Evolutionary conservation across 35 echinoderm and acorn worm species (phyloP).

Genomic region (Holothuria glaberrima): DNA sequence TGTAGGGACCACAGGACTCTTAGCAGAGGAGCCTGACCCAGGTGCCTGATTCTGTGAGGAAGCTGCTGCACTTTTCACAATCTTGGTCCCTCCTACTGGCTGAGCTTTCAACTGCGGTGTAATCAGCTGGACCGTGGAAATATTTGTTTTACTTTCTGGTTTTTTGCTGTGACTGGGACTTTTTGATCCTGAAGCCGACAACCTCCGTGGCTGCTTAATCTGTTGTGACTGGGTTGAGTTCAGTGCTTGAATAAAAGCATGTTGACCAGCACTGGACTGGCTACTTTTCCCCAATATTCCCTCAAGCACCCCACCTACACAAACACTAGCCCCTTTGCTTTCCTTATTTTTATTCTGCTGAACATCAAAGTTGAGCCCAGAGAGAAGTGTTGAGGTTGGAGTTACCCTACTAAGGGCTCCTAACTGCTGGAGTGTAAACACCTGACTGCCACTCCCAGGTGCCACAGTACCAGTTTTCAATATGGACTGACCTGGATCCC

Average conservation of each 20-base stretch:
- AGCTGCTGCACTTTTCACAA: neutral
- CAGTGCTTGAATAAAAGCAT: constrained; percentile 48
- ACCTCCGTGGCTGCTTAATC: constrained; percentile 20
- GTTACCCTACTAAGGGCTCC: constrained; percentile 42
- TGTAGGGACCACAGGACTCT: constrained; percentile 12
- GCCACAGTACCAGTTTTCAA: constrained; percentile 44
- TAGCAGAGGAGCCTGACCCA: neutral
- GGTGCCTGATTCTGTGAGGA: neutral
- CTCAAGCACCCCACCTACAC: constrained; percentile 63
- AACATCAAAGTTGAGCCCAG: constrained; percentile 71
- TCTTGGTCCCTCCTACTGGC: constrained; percentile 32
- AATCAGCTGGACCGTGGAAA: constrained; percentile 37
- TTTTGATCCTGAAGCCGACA: constrained; percentile 13
- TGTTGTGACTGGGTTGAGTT: constrained; percentile 16
- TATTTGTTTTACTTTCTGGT: constrained; percentile 47
- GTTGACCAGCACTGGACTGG: neutral
- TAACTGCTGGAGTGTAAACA: constrained; percentile 37
- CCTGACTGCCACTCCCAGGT: constrained; percentile 28
- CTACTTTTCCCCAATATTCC: constrained; percentile 58
- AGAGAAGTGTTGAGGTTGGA: constrained; percentile 55
- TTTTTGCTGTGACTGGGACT: constrained; percentile 39
- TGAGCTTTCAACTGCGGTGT: constrained; percentile 2
- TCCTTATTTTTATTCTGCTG: constrained; percentile 69
- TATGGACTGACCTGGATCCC: neutral
- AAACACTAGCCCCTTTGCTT: neutral